Evolutionary conservation across 2,113 vertebrate species (phyloP), one percentile per base, ranked within the genome.

Genomic region (Rhipidura dahli): DNA sequence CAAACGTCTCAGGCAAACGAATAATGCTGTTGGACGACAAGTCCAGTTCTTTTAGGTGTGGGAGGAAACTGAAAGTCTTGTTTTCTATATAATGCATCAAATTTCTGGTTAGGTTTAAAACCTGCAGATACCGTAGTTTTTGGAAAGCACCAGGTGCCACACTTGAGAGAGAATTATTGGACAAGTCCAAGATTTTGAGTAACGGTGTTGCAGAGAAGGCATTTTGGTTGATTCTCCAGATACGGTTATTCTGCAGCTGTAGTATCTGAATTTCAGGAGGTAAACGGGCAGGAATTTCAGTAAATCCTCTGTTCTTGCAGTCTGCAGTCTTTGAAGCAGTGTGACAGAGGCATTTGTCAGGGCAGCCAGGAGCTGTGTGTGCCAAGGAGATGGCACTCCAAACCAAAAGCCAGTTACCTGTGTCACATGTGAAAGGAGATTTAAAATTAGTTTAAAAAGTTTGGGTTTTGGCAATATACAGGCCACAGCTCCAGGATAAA

Each of bases 121-220:
- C 98, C 85, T 98, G 98, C 28, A 99, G 97, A 49, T 97, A 97
- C 20, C 94, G 96, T 78, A 99, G 97, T 69, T 98, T 99, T 53
- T 98, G 97, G 85, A 99, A 98, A 83, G 98, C 97, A 42, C 98
- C 98, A 1, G 98, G 98, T 24, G 98, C 98, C 94, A 99, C 84
- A 15, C 91, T 97, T 53, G 98, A 98, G 91, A 99, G 98, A 10
- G 99, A 99, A 97, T 99, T 99, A 92, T 99, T 99, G 10, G 99
- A 98, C 92, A 99, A 96, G 93, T 99, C 98, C 51, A 99, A 95
- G 94, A 98, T 97, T 53, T 97, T 98, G 40, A 99, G 98, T 17
- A 97, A 47, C 0, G 98, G 98, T 17, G 98, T 98, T 51, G 98
- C 98, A 68, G 96, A 96, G 95, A 99, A 99, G 24, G 98, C 98